Conservation (phyloP, 2,113 vertebrate species). For the Oreotrochilus melanogaster region DNA sequence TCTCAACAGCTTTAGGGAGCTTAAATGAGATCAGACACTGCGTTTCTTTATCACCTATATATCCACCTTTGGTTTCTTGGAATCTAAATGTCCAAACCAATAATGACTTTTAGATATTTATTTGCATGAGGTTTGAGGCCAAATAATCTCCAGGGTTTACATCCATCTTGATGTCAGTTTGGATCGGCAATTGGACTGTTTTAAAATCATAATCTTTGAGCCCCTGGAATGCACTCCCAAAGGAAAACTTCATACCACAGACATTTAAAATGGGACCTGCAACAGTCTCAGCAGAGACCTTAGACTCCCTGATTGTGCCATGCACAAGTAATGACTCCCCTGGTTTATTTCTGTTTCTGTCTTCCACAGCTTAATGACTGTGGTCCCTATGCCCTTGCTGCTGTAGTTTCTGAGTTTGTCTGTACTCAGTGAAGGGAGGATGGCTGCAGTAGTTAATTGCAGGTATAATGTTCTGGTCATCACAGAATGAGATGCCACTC, state of each 20-base stretch:
- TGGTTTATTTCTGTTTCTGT: background rate
- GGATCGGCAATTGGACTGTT: background rate
- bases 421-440: background rate
- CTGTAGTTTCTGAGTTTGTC: accelerated
- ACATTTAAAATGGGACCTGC: background rate
- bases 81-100: background rate
- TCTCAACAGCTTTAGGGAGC: background rate
- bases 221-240: background rate
- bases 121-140: background rate
- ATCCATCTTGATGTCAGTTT: background rate
- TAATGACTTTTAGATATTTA: background rate
- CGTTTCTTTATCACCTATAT: background rate
- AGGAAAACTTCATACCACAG: background rate
- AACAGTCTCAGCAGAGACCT: background rate
- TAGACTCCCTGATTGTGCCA: background rate
- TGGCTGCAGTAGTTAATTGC: background rate
- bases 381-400: background rate
- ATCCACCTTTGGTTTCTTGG: background rate
- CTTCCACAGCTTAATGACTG: background rate
- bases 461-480: background rate
- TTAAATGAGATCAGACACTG: background rate
- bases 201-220: background rate
- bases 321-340: background rate
- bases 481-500: background rate
- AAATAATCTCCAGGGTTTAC: background rate